Evolutionary conservation across 2,113 vertebrate genomes (phyloP).

Genomic region (Nanorana parkeri): DNA sequence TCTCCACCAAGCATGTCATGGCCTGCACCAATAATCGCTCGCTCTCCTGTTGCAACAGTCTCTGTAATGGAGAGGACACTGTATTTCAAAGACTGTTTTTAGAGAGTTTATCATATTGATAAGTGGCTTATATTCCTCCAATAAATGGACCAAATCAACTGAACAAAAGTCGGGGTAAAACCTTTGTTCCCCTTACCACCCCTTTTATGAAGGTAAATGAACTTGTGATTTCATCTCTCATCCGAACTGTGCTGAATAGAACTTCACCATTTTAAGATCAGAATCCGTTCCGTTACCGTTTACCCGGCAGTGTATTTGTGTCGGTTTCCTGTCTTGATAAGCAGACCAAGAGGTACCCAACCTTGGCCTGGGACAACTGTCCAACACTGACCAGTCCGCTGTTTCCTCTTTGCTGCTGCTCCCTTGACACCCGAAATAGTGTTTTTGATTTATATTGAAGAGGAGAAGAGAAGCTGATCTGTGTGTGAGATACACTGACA

Average conservation of each 20-base stretch:
- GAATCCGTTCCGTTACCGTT: not conserved
- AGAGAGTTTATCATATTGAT: conserved; percentile 53
- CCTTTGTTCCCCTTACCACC: not conserved
- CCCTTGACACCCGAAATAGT: conserved; percentile 27
- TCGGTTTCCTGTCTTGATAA: conserved; percentile 18
- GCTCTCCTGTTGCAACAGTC: not conserved
- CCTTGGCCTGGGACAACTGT: not conserved
- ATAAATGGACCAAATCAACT: conserved; percentile 39
- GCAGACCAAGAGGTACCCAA: not conserved
- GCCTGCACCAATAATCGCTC: not conserved
- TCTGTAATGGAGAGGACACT: conserved; percentile 5
- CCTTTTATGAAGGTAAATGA: not conserved
- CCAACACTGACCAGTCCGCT: not conserved
- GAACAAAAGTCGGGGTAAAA: not conserved
- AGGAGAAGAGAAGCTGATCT: not conserved
- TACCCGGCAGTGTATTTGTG: not conserved
- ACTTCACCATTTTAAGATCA: not conserved
- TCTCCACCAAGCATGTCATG: not conserved
- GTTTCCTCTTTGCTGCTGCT: not conserved
- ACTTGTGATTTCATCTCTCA: not conserved
- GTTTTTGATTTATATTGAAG: conserved; percentile 25
- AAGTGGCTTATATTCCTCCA: conserved; percentile 31
- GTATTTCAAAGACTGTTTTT: conserved; percentile 10
- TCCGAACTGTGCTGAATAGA: not conserved
- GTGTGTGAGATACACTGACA: not conserved